A percentile compares a stretch with the other conserved stretches of the same genome.
These are phyloP conservation scores for Ptychochromis oligacanthus DNA, from an alignment of 2,113 vertebrate genomes.

Conservation along the genomic window DNA sequence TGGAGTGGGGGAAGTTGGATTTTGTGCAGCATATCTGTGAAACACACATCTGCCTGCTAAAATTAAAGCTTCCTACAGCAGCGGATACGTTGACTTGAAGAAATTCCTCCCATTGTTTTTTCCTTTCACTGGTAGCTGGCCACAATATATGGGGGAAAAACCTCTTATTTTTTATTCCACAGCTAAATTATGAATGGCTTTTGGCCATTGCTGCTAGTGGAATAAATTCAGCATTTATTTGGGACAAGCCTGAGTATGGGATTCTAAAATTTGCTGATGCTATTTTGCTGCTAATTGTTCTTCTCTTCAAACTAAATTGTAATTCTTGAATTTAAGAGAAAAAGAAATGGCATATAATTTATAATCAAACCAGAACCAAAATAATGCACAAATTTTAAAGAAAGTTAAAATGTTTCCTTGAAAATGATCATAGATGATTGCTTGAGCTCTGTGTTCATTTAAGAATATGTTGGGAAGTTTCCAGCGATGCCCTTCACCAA, in stretches of 20 bases:
- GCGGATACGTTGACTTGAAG: background rate
- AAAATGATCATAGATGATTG: background rate
- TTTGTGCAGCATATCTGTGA: background rate
- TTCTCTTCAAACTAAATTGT: background rate
- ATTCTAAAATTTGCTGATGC: background rate
- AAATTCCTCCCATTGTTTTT: background rate
- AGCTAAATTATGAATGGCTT: background rate
- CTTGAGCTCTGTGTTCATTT: background rate
- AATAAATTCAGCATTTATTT: background rate
- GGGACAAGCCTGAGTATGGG: background rate
- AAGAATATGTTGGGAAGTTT: background rate
- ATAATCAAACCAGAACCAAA: background rate
- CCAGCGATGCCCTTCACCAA: background rate
- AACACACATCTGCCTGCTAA: background rate
- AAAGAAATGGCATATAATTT: background rate
- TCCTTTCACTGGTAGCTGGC: background rate
- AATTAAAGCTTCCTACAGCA: background rate
- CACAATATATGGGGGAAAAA: background rate
- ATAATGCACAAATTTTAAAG: background rate
- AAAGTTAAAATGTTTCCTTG: background rate
- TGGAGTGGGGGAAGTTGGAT: background rate
- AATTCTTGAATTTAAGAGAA: background rate
- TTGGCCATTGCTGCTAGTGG: background rate
- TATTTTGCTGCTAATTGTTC: background rate
- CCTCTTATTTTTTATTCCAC: fast-evolving